phyloP scores from a whole-genome alignment of 2,888 invertebrate species.

The Drosophila subsilvestris region DNA sequence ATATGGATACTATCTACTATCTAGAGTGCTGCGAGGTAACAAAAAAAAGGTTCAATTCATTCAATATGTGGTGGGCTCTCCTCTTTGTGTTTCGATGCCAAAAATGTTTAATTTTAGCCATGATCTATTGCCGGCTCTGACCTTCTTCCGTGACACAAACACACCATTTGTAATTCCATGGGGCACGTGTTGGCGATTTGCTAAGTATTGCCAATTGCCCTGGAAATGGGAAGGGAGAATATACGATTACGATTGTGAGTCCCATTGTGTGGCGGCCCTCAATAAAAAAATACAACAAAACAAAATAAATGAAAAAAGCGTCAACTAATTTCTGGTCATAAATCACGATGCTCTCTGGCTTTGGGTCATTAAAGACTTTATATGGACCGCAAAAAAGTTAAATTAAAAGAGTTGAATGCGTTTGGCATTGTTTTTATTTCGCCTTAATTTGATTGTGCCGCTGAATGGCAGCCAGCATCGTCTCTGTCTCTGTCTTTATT shows the following conservation, averaged over 20 bases:
- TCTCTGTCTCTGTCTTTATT: slow-evolving; percentile 26
- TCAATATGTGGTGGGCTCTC: slow-evolving; percentile 11
- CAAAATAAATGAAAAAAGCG: slow-evolving; percentile 9
- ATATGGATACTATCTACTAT: background rate
- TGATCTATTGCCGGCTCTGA: slow-evolving; percentile 53
- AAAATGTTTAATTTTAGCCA: slow-evolving; percentile 55
- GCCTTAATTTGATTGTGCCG: slow-evolving; percentile 66
- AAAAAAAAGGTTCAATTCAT: slow-evolving; percentile 25
- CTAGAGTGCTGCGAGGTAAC: slow-evolving; percentile 8
- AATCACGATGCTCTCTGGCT: slow-evolving; percentile 43
- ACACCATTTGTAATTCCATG: slow-evolving; percentile 36
- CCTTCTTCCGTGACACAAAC: slow-evolving; percentile 52
- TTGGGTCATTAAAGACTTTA: slow-evolving; percentile 50
- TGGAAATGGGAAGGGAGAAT: slow-evolving; percentile 8
- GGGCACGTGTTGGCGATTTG: slow-evolving; percentile 64
- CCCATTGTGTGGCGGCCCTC: background rate
- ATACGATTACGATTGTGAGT: slow-evolving; percentile 9
- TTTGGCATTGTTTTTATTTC: slow-evolving; percentile 47
- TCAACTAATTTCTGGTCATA: slow-evolving; percentile 53
- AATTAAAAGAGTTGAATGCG: slow-evolving; percentile 61
- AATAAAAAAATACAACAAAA: slow-evolving; percentile 12
- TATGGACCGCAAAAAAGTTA: slow-evolving; percentile 34
- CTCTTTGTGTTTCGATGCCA: slow-evolving; percentile 37
- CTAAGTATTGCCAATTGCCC: slow-evolving; percentile 30
- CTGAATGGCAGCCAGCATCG: slow-evolving; percentile 4